These are phyloP conservation scores for Misgurnus mizolepis DNA, from an alignment of 2,113 vertebrate genomes.

Conservation along the genomic window DNA sequence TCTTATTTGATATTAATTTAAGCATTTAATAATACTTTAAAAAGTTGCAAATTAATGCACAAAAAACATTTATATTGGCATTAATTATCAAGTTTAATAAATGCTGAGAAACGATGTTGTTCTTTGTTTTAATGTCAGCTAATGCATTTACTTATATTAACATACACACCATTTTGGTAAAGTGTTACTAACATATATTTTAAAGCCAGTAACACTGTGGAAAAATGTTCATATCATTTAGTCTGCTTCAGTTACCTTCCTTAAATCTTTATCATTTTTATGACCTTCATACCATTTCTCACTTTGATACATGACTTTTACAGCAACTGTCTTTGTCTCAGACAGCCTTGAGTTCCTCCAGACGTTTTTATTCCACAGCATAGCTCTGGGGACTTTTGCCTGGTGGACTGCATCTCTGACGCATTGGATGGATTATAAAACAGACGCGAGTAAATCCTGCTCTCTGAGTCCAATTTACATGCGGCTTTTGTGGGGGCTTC, in stretches of 20 bases:
- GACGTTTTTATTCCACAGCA: slow-evolving; percentile 2
- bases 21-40: too few relatives aligned
- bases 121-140: too few relatives aligned
- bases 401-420: slow-evolving; percentile 35
- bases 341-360: background rate
- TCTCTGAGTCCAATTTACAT: slow-evolving; percentile 41
- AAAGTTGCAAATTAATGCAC: too few relatives aligned
- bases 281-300: slow-evolving; percentile 7
- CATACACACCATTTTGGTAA: too few relatives aligned
- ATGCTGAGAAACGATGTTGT: too few relatives aligned
- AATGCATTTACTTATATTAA: too few relatives aligned
- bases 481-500: slow-evolving; percentile 23
- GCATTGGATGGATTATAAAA: slow-evolving; percentile 32
- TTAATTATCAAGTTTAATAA: too few relatives aligned
- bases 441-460: slow-evolving; percentile 43
- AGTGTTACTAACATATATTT: too few relatives aligned
- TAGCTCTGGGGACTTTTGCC: slow-evolving; percentile 19
- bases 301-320: background rate
- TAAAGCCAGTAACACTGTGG: background rate
- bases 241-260: background rate
- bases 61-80: too few relatives aligned
- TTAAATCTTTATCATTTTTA: background rate
- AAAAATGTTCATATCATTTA: background rate
- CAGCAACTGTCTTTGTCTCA: background rate
- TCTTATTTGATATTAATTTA: too few relatives aligned